Percentiles rank a stretch among this genome's conserved stretches.
phyloP scores from a whole-genome alignment of 2,113 vertebrate species.

The Hypocryptadius cinnamomeus region DNA sequence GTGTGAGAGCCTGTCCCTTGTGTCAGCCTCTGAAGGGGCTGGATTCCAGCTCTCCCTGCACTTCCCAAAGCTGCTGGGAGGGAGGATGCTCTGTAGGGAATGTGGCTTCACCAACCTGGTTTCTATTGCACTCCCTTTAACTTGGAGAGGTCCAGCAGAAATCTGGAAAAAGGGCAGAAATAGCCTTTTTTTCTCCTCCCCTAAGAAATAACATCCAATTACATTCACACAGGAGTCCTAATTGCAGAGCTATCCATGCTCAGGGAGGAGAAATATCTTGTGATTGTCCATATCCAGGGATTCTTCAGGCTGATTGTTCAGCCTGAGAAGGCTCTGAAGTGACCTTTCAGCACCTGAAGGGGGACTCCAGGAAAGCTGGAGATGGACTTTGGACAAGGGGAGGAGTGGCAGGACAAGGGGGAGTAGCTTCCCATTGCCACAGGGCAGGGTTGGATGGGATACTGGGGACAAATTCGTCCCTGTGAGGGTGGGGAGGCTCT shows the following conservation, averaged over 20 bases:
- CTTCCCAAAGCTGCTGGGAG: background rate
- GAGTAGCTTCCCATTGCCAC: background rate
- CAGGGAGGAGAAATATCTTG: background rate
- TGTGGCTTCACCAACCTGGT: background rate
- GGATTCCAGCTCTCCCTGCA: background rate
- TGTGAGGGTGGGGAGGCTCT: accelerated
- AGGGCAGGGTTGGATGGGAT: background rate
- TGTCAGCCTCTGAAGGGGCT: background rate
- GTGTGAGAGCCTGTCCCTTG: background rate
- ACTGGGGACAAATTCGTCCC: accelerated
- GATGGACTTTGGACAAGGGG: background rate
- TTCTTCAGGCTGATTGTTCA: background rate
- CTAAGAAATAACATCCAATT: background rate
- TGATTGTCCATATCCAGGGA: background rate
- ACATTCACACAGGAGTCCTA: background rate
- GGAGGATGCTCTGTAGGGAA: background rate
- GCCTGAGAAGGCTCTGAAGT: background rate
- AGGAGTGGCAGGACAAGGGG: background rate
- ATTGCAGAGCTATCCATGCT: background rate
- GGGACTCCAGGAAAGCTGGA: background rate
- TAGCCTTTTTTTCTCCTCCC: accelerated
- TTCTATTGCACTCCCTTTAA: background rate
- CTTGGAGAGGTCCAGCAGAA: background rate
- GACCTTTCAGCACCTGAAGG: background rate
- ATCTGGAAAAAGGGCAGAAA: background rate